Percentiles rank a stretch among this genome's conserved stretches.
These are phyloP conservation scores for Rachycentron canadum DNA, from an alignment of 2,797 vertebrate genomes.

Conservation along the genomic window DNA sequence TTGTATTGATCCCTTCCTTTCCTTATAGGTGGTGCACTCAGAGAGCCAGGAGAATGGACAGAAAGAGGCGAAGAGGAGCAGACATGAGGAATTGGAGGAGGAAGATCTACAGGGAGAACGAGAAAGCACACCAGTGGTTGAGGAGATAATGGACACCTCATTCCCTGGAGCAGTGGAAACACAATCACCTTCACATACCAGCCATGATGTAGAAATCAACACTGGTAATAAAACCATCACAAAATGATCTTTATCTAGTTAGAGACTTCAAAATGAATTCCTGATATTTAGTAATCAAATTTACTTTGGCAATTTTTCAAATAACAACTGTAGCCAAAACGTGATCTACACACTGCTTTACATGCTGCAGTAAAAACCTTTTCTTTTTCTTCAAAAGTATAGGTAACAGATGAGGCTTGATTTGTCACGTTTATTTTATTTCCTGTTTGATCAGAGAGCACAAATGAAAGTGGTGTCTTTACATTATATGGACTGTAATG, in stretches of 20 bases:
- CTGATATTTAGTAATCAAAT: background rate
- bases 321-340: no score
- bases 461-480: background rate
- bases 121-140: slow-evolving; percentile 56
- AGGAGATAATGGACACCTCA: slow-evolving; percentile 74
- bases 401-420: background rate
- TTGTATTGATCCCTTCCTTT: background rate
- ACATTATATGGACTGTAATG: background rate
- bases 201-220: slow-evolving; percentile 88
- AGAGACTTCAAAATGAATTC: background rate
- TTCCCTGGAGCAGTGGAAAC: slow-evolving; percentile 82
- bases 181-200: slow-evolving; percentile 80
- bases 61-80: slow-evolving; percentile 81
- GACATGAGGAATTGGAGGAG: slow-evolving; percentile 81
- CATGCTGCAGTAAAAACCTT: no score
- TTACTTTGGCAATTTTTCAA: background rate
- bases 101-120: slow-evolving; percentile 63
- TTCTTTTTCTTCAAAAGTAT: no score
- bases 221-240: slow-evolving; percentile 80
- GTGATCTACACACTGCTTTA: no score
- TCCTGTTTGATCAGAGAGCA: background rate
- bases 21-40: slow-evolving; percentile 86
- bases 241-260: background rate
- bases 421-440: background rate
- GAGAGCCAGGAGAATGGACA: slow-evolving; percentile 93